phyloP scores from a whole-genome alignment of 2,113 vertebrate genomes.

The Maccullochella peelii region DNA sequence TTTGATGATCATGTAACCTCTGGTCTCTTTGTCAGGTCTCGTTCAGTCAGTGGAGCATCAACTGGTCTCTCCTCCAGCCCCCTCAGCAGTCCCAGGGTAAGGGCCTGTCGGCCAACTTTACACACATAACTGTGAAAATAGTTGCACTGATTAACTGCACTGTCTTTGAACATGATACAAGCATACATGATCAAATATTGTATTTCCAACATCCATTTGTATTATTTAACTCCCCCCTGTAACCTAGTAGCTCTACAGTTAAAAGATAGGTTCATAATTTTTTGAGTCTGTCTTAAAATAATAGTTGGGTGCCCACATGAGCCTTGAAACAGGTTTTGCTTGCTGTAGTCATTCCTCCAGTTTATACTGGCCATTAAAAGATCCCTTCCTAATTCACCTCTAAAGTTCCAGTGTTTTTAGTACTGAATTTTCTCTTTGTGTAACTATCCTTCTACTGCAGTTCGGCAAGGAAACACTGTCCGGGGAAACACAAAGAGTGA shows the following conservation, averaged over 20 bases:
- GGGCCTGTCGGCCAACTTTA: conserved; percentile 58
- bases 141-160: neutral
- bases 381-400: no score
- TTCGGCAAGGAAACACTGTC: neutral
- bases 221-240: neutral
- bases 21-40: conserved; percentile 83
- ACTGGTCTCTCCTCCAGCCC: conserved; percentile 93
- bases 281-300: neutral
- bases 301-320: neutral
- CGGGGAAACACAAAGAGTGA: neutral
- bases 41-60: conserved; percentile 93
- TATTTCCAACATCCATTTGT: neutral
- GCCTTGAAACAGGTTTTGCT: no score
- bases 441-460: neutral
- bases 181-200: conserved; percentile 2
- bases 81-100: conserved; percentile 94
- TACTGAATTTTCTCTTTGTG: neutral
- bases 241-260: neutral
- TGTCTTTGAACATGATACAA: conserved; percentile 8
- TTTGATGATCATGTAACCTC: conserved; percentile 4
- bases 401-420: no score
- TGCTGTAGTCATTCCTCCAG: no score
- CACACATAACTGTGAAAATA: neutral
- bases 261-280: neutral
- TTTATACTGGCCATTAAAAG: no score